Evolutionary conservation across 2,888 invertebrate genomes (phyloP).

Genomic region (Hydrotaea diabolus): DNA sequence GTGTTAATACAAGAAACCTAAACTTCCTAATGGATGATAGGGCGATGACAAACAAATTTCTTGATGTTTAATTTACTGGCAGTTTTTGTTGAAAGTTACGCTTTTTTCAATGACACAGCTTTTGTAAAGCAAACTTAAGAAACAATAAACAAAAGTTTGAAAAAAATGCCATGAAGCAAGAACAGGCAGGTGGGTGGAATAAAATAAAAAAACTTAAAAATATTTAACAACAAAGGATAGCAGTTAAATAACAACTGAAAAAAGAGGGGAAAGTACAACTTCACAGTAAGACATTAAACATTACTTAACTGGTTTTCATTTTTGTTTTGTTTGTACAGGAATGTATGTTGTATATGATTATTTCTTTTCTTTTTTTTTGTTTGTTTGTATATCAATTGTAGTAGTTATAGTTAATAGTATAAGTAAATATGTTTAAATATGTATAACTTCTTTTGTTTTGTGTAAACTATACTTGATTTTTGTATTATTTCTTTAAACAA

Average conservation of each 20-base stretch:
- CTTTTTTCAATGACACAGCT: conserved; percentile 56
- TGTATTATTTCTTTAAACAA: conserved; percentile 38
- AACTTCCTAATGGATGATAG: background rate
- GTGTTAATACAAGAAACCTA: conserved; percentile 65
- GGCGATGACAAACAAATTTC: background rate
- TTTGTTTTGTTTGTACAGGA: conserved; percentile 74
- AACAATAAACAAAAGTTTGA: conserved; percentile 7
- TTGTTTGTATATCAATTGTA: conserved; percentile 63
- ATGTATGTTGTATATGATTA: conserved; percentile 73
- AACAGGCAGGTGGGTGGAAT: conserved; percentile 18
- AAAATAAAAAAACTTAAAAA: conserved; percentile 57
- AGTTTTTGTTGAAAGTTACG: conserved; percentile 45
- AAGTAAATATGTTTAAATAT: conserved; percentile 62
- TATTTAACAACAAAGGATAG: conserved; percentile 57
- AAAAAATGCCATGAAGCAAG: background rate
- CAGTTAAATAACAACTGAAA: conserved; percentile 26
- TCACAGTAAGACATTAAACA: conserved; percentile 46
- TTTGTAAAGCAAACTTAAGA: conserved; percentile 46
- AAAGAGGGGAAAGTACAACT: conserved; percentile 59
- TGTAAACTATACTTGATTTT: conserved; percentile 40
- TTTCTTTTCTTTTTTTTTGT: conserved; percentile 50
- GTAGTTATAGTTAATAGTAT: conserved; percentile 44
- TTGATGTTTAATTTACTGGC: conserved; percentile 54
- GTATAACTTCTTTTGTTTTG: conserved; percentile 49
- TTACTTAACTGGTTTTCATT: conserved; percentile 40